These are phyloP conservation scores for Kryptolebias ocellatus DNA, from an alignment of 2,797 vertebrate species.

Conservation along the genomic window DNA sequence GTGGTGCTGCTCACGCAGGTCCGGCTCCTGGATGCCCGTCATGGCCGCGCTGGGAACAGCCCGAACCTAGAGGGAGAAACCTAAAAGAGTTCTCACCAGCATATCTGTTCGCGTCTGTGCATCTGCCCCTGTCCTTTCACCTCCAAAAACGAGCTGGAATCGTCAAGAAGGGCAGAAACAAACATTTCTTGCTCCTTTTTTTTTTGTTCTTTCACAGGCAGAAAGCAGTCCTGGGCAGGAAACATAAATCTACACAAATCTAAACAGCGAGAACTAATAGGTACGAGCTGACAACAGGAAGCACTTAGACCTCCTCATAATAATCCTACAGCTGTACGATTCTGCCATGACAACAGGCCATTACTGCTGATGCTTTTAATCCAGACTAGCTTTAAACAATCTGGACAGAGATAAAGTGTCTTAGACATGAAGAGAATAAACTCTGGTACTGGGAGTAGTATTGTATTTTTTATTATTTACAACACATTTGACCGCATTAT, in stretches of 20 bases:
- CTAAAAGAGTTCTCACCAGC: not conserved
- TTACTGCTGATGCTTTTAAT: slow-evolving; percentile 68
- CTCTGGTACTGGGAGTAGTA: not conserved
- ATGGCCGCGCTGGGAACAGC: slow-evolving; percentile 73
- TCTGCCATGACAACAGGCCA: slow-evolving; percentile 57
- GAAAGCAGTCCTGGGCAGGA: slow-evolving; percentile 21
- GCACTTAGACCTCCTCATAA: slow-evolving; percentile 47
- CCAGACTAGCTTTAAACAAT: slow-evolving; percentile 68
- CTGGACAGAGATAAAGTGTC: slow-evolving; percentile 48
- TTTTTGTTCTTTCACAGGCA: slow-evolving; percentile 19
- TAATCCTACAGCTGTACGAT: slow-evolving; percentile 63
- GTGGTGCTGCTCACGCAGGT: slow-evolving; percentile 71
- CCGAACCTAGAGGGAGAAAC: slow-evolving; percentile 54
- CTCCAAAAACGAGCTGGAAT: slow-evolving; percentile 32
- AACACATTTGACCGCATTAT: slow-evolving; percentile 10
- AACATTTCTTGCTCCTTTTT: not conserved
- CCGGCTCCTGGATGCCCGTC: slow-evolving; percentile 72
- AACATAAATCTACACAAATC: slow-evolving; percentile 43
- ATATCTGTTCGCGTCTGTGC: slow-evolving; percentile 25
- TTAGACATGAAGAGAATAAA: slow-evolving; percentile 27
- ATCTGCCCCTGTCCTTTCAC: not conserved
- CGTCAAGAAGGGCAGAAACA: slow-evolving; percentile 18
- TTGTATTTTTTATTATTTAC: slow-evolving; percentile 3
- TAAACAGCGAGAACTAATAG: slow-evolving; percentile 38
- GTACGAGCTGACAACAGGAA: slow-evolving; percentile 41